These are phyloP conservation scores for Theristicus caerulescens DNA, from an alignment of 2,113 vertebrate genomes.

Conservation along the genomic window DNA sequence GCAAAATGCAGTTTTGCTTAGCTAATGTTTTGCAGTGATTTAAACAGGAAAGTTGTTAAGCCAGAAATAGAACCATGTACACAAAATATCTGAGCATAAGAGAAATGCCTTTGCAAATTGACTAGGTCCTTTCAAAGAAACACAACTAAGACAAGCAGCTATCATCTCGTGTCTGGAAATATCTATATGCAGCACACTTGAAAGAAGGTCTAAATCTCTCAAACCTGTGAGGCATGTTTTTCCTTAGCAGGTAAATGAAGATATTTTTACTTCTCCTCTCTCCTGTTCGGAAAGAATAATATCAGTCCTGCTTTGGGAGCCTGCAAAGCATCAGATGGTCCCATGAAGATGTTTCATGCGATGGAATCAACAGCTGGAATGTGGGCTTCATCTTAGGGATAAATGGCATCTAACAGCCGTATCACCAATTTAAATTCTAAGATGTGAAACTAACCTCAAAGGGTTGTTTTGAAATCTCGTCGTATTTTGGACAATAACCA, in stretches of 20 bases:
- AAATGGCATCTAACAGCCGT: background rate
- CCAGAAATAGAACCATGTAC: background rate
- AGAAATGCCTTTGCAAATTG: constrained; percentile 28
- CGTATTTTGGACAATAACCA: background rate
- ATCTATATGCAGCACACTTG: background rate
- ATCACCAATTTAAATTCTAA: background rate
- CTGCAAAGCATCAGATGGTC: background rate
- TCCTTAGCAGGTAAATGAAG: constrained; percentile 26
- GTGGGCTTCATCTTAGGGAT: constrained; percentile 18
- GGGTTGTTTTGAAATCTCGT: background rate
- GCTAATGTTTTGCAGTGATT: background rate
- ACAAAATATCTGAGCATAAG: background rate
- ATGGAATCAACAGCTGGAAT: constrained; percentile 18
- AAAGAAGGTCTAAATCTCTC: constrained; percentile 17
- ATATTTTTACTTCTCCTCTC: constrained; percentile 15
- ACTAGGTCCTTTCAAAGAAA: constrained; percentile 4
- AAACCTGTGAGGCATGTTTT: background rate
- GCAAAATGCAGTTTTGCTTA: background rate
- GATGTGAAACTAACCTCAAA: background rate
- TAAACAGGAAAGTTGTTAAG: background rate
- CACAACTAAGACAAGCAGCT: background rate
- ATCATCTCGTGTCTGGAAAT: constrained; percentile 19
- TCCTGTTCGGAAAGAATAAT: background rate
- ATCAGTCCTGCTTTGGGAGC: background rate
- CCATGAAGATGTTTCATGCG: background rate